Base-by-base conservation (phyloP, 1,140 invertebrate genomes). In the Tetranychus cinnabarinus region DNA sequence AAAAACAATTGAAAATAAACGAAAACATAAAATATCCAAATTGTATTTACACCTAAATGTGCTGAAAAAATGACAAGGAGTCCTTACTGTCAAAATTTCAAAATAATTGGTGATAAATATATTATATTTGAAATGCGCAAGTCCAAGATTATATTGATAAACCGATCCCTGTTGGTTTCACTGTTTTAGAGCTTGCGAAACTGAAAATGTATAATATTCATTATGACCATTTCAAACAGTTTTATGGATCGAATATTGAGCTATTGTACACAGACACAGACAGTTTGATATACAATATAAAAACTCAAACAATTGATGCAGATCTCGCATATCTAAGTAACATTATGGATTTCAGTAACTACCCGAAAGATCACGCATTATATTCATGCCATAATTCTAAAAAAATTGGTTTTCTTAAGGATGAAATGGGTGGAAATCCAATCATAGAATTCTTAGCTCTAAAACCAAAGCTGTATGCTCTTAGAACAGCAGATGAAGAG, bases 1-100 rank as follows among this genome's bases (percentile, higher is more conserved):
- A 1, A 75, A 75, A 70, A 72, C 71, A 2, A 75, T 75, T 68
- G 74, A 76, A 68, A 76, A 76, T 69, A 66, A 74, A n/a, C 67
- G 69, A 62, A 75, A 76, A 61, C 10, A 42, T 42, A 42, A 42
- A 42, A 42, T 10, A 10, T 42, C 10, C 4, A 42, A 10, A 42
- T 42, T 42, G 4, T 10, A 5, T 42, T 42, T 42, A 5, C 39
- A n/a, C 39, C 4, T 4, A 42, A 4, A 5, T 42, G 39, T 42
- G 4, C 4, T 10, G 39, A 10, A 42, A 42, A 42, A 10, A 42
- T 10, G 39, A 42, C 10, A 42, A 42, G 39, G 10, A 4, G 10
- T 10, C 39, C 39, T 10, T 4, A 4, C 39, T 42, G 39, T 42
- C 10, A 4, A 42, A 42, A 10, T 5, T 42, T 42, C 39, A 42